A percentile compares a stretch with the other conserved stretches of the same genome.
These are phyloP conservation scores for Venustoraphidia nigricollis DNA, from an alignment of 2,888 invertebrate genomes.

Conservation along the genomic window DNA sequence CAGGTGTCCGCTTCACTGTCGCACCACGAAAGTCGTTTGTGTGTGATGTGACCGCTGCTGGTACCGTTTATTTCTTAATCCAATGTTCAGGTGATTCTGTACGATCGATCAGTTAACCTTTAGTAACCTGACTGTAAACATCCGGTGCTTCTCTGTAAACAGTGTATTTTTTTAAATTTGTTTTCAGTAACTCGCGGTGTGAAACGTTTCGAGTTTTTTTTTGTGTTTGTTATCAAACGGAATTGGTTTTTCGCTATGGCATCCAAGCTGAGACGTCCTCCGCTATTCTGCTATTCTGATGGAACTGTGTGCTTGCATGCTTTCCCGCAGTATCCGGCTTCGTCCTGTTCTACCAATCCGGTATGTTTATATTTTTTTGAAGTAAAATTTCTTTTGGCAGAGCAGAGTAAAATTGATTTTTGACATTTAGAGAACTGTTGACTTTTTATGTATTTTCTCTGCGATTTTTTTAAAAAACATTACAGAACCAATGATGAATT, in stretches of 20 bases:
- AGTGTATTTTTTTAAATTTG: neutral
- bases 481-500: neutral
- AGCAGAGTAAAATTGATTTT: no score
- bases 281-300: conserved; percentile 16
- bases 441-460: neutral
- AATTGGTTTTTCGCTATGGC: conserved; percentile 19
- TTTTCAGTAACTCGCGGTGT: neutral
- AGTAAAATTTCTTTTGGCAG: no score
- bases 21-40: no score
- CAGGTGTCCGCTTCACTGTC: no score
- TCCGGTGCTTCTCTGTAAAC: neutral
- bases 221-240: neutral
- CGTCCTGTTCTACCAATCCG: neutral
- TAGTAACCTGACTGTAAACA: no score
- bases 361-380: neutral
- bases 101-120: no score
- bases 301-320: neutral
- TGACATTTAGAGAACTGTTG: no score
- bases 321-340: neutral
- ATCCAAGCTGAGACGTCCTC: conserved; percentile 28
- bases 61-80: no score
- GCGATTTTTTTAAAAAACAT: neutral
- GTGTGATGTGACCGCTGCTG: no score
- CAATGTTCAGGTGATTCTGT: no score
- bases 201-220: neutral